phyloP scores from a whole-genome alignment of 2,113 vertebrate genomes.

The Heterocephalus glaber region DNA sequence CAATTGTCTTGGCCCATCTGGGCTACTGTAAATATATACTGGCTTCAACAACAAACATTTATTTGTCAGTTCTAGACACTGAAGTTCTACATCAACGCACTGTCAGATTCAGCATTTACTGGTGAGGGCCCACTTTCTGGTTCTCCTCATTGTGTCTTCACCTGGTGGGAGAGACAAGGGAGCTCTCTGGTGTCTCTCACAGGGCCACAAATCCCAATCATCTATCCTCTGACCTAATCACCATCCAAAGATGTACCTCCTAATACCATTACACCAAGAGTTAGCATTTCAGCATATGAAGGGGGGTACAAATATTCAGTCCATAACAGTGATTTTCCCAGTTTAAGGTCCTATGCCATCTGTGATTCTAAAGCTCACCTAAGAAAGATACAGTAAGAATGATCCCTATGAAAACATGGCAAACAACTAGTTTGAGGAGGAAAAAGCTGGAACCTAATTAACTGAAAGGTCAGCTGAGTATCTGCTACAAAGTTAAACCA shows the following conservation, averaged over 20 bases:
- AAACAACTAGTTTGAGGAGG: not conserved
- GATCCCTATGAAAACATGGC: not conserved
- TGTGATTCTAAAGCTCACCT: not conserved
- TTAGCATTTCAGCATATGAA: not conserved
- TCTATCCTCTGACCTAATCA: not conserved
- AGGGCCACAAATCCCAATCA: not conserved
- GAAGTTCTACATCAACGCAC: not conserved
- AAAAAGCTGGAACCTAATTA: not conserved
- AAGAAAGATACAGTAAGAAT: not conserved
- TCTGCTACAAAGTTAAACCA: not conserved
- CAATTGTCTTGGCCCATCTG: not conserved
- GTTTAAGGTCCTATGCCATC: not conserved
- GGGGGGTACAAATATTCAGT: not conserved
- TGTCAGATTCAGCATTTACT: not conserved
- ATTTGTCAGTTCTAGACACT: not conserved
- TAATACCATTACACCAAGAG: not conserved
- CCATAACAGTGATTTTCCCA: not conserved
- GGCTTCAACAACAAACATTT: not conserved
- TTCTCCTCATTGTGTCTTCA: not conserved
- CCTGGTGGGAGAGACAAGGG: not conserved
- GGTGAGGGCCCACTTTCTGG: not conserved
- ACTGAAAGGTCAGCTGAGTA: not conserved
- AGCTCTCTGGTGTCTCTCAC: not conserved
- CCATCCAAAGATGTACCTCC: not conserved
- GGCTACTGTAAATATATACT: not conserved